These are phyloP conservation scores for Sesamia nonagrioides DNA, from an alignment of 1,140 invertebrate genomes.

Conservation along the genomic window DNA sequence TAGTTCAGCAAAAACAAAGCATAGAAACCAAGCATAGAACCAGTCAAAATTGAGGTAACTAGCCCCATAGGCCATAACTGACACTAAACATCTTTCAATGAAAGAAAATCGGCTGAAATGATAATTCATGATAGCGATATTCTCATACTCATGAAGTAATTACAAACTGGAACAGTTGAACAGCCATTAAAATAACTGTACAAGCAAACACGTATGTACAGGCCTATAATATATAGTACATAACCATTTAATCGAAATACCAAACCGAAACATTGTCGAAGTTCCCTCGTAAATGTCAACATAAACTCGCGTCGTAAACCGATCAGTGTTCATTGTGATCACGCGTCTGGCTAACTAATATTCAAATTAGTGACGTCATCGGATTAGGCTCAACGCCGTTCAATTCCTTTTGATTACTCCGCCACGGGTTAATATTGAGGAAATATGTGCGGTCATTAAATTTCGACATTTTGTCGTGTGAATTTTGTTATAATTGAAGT, in stretches of 20 bases:
- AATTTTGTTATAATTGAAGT: constrained; percentile 10
- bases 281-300: constrained; percentile 55
- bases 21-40: no score
- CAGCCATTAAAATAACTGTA: constrained; percentile 10
- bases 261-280: constrained; percentile 51
- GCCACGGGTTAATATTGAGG: constrained; percentile 52
- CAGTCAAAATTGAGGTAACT: no score
- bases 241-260: constrained; percentile 45
- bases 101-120: no score
- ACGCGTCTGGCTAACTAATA: constrained; percentile 60
- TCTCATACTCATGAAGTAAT: neutral
- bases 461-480: constrained; percentile 39
- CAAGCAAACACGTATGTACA: constrained; percentile 9
- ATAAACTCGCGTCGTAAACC: constrained; percentile 50
- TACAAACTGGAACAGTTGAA: constrained; percentile 11
- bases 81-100: no score
- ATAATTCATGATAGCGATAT: no score
- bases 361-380: constrained; percentile 70
- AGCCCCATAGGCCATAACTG: no score
- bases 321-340: constrained; percentile 53
- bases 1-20: no score
- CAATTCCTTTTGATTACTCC: constrained; percentile 61
- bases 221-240: neutral
- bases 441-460: constrained; percentile 49
- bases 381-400: constrained; percentile 61